Base-by-base conservation (phyloP, 2,797 vertebrate species). In the Odontamblyopus rebecca region DNA sequence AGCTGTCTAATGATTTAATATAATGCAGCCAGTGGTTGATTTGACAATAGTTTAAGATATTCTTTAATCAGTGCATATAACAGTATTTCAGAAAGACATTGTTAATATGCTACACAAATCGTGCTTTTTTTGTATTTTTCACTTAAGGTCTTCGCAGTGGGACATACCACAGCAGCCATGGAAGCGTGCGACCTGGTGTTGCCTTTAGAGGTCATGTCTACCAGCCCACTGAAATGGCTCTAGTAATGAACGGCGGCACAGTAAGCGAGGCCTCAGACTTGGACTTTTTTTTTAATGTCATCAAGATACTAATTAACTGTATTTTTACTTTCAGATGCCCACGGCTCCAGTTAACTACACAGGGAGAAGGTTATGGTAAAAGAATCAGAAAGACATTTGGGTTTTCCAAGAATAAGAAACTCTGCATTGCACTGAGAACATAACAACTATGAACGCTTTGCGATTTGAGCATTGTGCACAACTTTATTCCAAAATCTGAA, bases 211-310 rank as follows among this genome's bases (percentile, higher is more conserved):
- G 98, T 86, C 98, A 98, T 16, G 97, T 99, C 61, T 99, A 99
- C 90, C 98, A 99, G 83, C 98, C 98, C 38, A 99, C 98, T 27
- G 98, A 99, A 93, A 99, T 99, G 98, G 95, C 98, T 44, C 93
- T 99, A 70, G 96, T 99, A 77, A 95, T 99, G 91, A 99, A 99
- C 3, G 97, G 97, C n/a, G 98, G 98, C 78, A 96, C 96, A 69
- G 98, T 99, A 92, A 96, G 97, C 82, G 56, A 8, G 1, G 41
- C 32, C 18, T 13, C 29, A 30, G 1, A 70, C 61, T 65, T 35
- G 62, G 51, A 60, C 19, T 9, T 13, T 57, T n/a, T 13, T n/a
- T 13, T 1, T 65, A 16, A 26, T 51, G 6, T 29, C 18, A 30
- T 12, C 50, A 19, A 29, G 29, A 27, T 19, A 18, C 1, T 68